A percentile compares a stretch with the other conserved stretches of the same genome.
Evolutionary conservation across 2,888 invertebrate genomes (phyloP).

Genomic region (Unio delphinus): DNA sequence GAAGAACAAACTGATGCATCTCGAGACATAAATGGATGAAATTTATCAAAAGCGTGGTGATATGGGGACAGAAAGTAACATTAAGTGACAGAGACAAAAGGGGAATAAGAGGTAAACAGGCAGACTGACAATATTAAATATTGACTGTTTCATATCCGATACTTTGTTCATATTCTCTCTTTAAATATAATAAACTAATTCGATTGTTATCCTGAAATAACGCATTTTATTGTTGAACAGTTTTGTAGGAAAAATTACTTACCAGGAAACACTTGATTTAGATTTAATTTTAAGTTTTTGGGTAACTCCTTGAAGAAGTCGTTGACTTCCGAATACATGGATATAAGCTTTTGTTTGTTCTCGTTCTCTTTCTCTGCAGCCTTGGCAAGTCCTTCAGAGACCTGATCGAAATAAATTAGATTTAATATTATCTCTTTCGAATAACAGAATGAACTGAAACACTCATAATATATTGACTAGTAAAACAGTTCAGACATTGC

Average conservation of each 20-base stretch:
- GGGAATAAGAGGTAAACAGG: not conserved
- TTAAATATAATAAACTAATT: too few species aligned
- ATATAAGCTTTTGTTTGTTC: slow-evolving; percentile 22
- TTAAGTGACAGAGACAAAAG: not conserved
- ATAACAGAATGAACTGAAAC: too few species aligned
- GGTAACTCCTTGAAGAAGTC: slow-evolving; percentile 34
- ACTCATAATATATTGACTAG: too few species aligned
- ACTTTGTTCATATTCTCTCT: too few species aligned
- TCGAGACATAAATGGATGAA: too few species aligned
- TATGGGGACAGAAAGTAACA: too few species aligned
- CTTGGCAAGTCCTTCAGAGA: slow-evolving; percentile 27
- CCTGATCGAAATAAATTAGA: not conserved
- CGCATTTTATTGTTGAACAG: not conserved
- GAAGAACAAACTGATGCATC: too few species aligned
- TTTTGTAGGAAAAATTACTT: not conserved
- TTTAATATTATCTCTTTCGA: too few species aligned
- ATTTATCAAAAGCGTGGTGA: too few species aligned
- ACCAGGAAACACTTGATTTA: slow-evolving; percentile 37
- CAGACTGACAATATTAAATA: too few species aligned
- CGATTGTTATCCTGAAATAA: not conserved
- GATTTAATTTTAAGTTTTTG: slow-evolving; percentile 29
- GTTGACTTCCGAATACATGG: slow-evolving; percentile 31
- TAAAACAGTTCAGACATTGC: too few species aligned
- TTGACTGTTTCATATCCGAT: too few species aligned
- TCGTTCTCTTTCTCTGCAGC: slow-evolving; percentile 31